phyloP scores from a whole-genome alignment of 1,140 invertebrate genomes.

The Harpegnathos saltator region DNA sequence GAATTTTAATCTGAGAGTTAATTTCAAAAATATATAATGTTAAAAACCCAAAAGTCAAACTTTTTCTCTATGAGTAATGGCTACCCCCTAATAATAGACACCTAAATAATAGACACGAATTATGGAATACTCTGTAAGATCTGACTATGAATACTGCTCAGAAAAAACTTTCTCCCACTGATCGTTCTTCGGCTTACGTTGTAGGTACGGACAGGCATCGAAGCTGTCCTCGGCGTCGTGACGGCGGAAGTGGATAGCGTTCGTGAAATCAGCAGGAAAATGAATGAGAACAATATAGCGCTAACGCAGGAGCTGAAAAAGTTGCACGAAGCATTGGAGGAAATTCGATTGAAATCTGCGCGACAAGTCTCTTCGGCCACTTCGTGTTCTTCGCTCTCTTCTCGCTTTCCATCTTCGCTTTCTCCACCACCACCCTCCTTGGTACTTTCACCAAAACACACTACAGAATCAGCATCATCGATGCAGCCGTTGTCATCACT shows the following conservation, averaged over 20 bases:
- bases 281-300: constrained; percentile 65
- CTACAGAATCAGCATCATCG: background rate
- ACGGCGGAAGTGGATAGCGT: constrained; percentile 66
- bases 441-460: background rate
- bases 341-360: constrained; percentile 31
- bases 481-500: too few species aligned
- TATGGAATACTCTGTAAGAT: too few species aligned
- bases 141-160: too few species aligned
- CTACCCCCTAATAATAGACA: too few species aligned
- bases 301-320: constrained; percentile 70
- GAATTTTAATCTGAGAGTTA: too few species aligned
- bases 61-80: too few species aligned
- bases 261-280: constrained; percentile 58
- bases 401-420: background rate
- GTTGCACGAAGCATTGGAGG: constrained; percentile 64
- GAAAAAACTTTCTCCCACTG: background rate
- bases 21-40: too few species aligned
- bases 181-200: constrained; percentile 2
- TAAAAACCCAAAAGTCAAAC: too few species aligned
- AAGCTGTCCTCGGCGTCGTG: constrained; percentile 60
- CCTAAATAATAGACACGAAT: too few species aligned
- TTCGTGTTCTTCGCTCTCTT: background rate
- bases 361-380: constrained; percentile 1
- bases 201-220: constrained; percentile 68
- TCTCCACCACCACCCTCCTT: background rate